Evolutionary conservation across 2,888 invertebrate species (phyloP).

Genomic region (Cephus pulcher): DNA sequence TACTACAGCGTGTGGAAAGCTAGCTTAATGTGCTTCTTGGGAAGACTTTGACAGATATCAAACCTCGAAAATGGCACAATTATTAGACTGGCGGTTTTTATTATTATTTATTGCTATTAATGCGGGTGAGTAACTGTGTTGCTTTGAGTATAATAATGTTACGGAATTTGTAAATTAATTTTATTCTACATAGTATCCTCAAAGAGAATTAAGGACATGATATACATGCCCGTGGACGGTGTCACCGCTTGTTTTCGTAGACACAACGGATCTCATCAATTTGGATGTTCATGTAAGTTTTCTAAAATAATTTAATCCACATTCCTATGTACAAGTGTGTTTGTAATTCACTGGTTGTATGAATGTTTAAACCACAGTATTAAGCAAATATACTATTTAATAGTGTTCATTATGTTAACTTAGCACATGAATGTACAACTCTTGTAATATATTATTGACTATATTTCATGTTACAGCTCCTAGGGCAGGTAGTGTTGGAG

Average conservation of each 20-base stretch:
- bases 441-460: not conserved
- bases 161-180: conserved; percentile 1
- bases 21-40: not conserved
- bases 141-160: not conserved
- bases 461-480: conserved; percentile 70
- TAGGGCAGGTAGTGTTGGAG: conserved; percentile 85
- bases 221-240: conserved; percentile 81
- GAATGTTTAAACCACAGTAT: not conserved
- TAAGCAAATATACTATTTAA: conserved; percentile 10
- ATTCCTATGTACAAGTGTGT: not conserved
- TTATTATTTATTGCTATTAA: conserved; percentile 24
- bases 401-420: not conserved
- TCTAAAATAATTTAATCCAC: not conserved
- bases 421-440: not conserved
- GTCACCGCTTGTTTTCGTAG: conserved; percentile 87
- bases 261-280: conserved; percentile 94
- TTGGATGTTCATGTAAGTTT: conserved; percentile 92
- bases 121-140: conserved; percentile 21
- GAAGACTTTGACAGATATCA: conserved; percentile 19
- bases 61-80: conserved; percentile 26
- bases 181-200: conserved; percentile 64
- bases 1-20: not conserved
- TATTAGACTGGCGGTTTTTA: conserved; percentile 23
- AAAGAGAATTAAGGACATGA: conserved; percentile 80
- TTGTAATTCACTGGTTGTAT: not conserved